phyloP scores from a whole-genome alignment of 2,113 vertebrate species.

The Lipotes vexillifer region DNA sequence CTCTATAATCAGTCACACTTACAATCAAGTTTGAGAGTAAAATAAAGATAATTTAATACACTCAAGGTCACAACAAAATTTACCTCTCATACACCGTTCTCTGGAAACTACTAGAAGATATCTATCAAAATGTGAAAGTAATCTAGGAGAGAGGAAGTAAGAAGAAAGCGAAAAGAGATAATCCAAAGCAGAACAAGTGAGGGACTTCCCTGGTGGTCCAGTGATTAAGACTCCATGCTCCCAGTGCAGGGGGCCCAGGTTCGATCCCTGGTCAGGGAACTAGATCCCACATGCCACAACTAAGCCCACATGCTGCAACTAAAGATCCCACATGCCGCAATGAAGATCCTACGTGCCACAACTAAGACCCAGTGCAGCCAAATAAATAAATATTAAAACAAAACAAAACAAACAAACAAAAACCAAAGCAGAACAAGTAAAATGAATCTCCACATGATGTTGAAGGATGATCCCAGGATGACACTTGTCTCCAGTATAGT shows the following conservation, averaged over 20 bases:
- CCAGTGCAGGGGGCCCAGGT: too few relatives aligned
- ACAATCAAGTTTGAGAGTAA: not conserved
- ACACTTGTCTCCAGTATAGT: not conserved
- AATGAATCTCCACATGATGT: not conserved
- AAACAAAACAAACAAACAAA: too few relatives aligned
- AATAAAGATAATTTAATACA: not conserved
- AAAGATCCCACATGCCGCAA: too few relatives aligned
- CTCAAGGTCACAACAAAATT: not conserved
- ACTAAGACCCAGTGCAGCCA: too few relatives aligned
- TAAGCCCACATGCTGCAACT: too few relatives aligned
- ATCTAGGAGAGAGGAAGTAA: not conserved
- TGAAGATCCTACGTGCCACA: too few relatives aligned
- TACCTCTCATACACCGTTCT: not conserved
- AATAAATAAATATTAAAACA: too few relatives aligned
- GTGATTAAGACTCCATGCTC: too few relatives aligned
- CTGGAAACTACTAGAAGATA: not conserved
- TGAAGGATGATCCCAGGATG: not conserved
- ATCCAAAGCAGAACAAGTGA: not conserved
- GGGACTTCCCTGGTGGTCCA: too few relatives aligned
- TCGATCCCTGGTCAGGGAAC: too few relatives aligned
- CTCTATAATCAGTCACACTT: not conserved
- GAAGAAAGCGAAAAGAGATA: not conserved
- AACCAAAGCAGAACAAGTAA: not conserved
- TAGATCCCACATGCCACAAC: too few relatives aligned
- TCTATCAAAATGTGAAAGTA: not conserved